Base-by-base conservation (phyloP, 2,113 vertebrate genomes). In the Oreochromis tanganicae region DNA sequence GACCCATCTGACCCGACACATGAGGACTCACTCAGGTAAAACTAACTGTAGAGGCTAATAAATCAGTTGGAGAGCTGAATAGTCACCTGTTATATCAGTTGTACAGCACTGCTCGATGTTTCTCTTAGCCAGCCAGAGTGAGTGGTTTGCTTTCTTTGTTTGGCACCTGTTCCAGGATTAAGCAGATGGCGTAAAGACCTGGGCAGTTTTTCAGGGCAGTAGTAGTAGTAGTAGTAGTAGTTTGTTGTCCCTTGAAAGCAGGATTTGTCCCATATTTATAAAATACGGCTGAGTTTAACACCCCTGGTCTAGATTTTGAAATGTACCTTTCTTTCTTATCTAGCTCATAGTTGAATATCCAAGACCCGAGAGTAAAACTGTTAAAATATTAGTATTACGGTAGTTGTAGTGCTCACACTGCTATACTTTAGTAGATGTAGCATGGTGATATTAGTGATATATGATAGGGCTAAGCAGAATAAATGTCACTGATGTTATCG, bases 11-110 rank as follows among this genome's bases (percentile, higher is more conserved):
- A 99, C 98, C 21, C 94, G 99, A 86, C 99, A 99, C 87, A 99
- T 99, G 98, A 97, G 98, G 84, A 99, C 98, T 29, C 99, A 99
- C 94, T 99, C 99, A 92, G 99, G 99, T 99, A 75, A 79, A 73
- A 63, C 17, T 50, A 21, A 13, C 73, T 52, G 73, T 50, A 29
- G 17, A 52, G 73, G 73, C 73, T 78, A 52, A 78, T 52, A 34
- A 34, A 78, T 78, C 24, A 50, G 16, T 78, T 8, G 17, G 24
- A 8, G 27, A 78, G 2, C 19, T 50, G 9, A 32, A 32, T 78
- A 50, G 46, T 4, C 19, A 75, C 10, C 14, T 17, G 21, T 75
- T 75, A 48, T 19, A 48, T 75, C 6, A 29, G 24, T 27, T 73
- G 38, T 27, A 50, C 43, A 78, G 9, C 68, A 46, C 68, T 75